Conservation (phyloP, 2,113 vertebrate species). For the Antechinus flavipes region DNA sequence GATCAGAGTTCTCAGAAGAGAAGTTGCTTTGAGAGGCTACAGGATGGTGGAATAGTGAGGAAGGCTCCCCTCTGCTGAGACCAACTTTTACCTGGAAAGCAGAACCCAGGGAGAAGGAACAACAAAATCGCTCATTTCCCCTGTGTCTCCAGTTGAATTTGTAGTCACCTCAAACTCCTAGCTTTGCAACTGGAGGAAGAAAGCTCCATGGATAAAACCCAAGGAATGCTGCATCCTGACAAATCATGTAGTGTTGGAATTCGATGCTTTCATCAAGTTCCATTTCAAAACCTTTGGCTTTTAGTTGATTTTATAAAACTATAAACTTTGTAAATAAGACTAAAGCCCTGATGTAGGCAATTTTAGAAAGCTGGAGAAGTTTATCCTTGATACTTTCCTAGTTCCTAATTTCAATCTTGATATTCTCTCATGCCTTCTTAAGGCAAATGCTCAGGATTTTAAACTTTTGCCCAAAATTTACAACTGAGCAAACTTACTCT, state of each 20-base stretch:
- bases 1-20: not conserved
- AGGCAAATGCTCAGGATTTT: not conserved
- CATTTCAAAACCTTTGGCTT: not conserved
- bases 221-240: not conserved
- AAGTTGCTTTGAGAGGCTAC: not conserved
- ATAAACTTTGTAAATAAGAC: not conserved
- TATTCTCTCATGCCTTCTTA: not conserved
- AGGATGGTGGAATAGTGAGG: not conserved
- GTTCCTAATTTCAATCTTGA: not conserved
- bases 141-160: not conserved
- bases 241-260: not conserved
- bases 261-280: not conserved
- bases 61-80: not conserved
- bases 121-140: not conserved
- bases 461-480: not conserved
- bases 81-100: not conserved
- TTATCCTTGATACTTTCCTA: not conserved
- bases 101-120: not conserved
- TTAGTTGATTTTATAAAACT: not conserved
- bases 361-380: not conserved
- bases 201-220: not conserved
- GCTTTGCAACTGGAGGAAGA: not conserved
- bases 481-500: not conserved
- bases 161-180: not conserved
- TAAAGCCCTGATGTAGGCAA: not conserved